A percentile compares a stretch with the other conserved stretches of the same genome.
Evolutionary conservation across 2,797 vertebrate genomes (phyloP).

Genomic region (Cossypha heuglini): DNA sequence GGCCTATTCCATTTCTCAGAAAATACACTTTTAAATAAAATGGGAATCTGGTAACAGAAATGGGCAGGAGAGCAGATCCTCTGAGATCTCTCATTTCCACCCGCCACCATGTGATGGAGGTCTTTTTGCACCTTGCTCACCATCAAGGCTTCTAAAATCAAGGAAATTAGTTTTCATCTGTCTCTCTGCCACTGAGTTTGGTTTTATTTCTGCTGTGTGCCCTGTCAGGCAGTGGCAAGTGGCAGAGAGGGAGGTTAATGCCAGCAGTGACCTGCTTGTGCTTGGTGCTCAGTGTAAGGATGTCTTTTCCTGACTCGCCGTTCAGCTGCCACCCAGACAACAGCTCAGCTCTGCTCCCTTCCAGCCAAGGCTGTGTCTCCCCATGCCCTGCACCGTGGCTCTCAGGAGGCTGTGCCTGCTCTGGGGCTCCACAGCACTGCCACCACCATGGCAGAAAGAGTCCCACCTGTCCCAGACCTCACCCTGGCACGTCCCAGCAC

Average conservation of each 20-base stretch:
- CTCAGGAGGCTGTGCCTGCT: fast-evolving
- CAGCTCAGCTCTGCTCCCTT: fast-evolving
- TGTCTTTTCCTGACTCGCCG: not conserved
- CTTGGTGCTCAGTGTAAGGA: not conserved
- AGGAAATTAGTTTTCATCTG: not conserved
- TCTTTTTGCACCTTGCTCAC: not conserved
- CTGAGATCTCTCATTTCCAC: not conserved
- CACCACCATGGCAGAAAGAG: not conserved
- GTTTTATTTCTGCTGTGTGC: not conserved
- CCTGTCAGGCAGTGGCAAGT: not conserved
- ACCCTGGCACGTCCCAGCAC: fast-evolving
- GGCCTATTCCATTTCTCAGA: not conserved
- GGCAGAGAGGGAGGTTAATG: not conserved
- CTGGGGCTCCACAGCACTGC: not conserved
- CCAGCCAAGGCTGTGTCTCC: not conserved
- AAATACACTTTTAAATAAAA: not conserved
- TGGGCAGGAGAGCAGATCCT: not conserved
- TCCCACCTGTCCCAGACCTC: not conserved
- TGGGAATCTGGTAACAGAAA: not conserved
- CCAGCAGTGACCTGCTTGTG: not conserved
- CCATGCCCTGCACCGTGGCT: fast-evolving
- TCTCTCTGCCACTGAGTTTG: not conserved
- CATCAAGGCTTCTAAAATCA: not conserved
- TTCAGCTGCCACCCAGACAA: not conserved
- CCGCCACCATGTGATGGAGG: fast-evolving